These are phyloP conservation scores for Arremon brunneinucha DNA, from an alignment of 2,797 vertebrate genomes.

Conservation along the genomic window DNA sequence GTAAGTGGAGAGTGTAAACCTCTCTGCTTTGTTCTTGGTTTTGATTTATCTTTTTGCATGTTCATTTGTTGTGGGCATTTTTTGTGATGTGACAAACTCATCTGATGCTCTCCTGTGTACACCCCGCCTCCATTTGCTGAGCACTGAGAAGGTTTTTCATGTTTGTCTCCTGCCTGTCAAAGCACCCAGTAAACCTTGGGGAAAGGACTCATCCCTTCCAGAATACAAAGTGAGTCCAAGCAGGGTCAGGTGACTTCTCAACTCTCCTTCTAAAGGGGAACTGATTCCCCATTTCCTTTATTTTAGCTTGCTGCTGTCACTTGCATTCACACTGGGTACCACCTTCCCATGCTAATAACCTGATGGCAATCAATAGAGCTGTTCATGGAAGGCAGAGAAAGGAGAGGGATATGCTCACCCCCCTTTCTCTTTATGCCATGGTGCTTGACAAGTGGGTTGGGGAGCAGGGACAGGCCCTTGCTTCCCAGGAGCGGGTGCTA, in stretches of 20 bases:
- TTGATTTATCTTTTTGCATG: background rate
- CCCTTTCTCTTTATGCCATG: background rate
- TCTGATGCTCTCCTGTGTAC: background rate
- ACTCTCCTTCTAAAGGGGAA: conserved; percentile 27
- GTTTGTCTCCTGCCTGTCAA: conserved; percentile 23
- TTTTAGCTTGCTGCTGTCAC: conserved; percentile 47
- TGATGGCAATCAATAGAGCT: conserved; percentile 51
- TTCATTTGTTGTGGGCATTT: background rate
- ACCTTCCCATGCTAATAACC: conserved; percentile 67
- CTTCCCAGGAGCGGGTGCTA: background rate
- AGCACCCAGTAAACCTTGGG: background rate
- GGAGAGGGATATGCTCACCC: background rate
- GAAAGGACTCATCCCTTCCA: conserved; percentile 1
- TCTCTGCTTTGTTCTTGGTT: background rate
- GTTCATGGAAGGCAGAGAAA: conserved; percentile 50
- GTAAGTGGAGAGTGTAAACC: background rate
- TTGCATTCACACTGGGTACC: conserved; percentile 49
- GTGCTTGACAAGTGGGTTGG: background rate
- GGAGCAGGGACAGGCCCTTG: background rate
- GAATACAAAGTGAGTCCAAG: conserved; percentile 50
- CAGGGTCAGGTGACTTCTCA: conserved; percentile 26
- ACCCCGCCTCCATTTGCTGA: background rate
- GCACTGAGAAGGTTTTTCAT: background rate
- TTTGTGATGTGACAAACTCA: background rate
- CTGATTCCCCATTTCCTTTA: conserved; percentile 42